Evolutionary conservation across 2,888 invertebrate species (phyloP).

Genomic region (Agriotes lineatus): DNA sequence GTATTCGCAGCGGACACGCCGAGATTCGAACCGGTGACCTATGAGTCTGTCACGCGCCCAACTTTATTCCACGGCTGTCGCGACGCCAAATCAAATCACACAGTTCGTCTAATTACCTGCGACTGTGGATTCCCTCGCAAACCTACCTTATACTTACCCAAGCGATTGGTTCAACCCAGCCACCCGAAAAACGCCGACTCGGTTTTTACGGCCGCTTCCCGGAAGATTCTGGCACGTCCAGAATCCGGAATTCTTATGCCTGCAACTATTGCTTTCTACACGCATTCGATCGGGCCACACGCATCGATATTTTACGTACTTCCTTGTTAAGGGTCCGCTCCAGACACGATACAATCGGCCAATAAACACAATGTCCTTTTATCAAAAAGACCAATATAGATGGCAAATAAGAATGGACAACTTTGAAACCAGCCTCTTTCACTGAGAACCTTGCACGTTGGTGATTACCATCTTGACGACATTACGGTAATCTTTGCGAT

Average conservation of each 20-base stretch:
- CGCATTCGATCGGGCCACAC: too few relatives aligned
- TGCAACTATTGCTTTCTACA: too few relatives aligned
- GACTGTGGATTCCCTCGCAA: constrained; percentile 34
- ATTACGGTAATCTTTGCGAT: too few relatives aligned
- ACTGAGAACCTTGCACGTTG: too few relatives aligned
- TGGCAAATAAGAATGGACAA: too few relatives aligned
- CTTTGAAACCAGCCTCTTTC: too few relatives aligned
- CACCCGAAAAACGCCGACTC: constrained; percentile 12
- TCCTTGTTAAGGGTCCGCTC: too few relatives aligned
- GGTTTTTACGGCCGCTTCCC: not conserved
- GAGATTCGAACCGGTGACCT: constrained; percentile 60
- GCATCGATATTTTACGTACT: too few relatives aligned
- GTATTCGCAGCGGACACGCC: constrained; percentile 53
- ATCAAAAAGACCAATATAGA: too few relatives aligned
- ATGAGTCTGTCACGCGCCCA: constrained; percentile 57
- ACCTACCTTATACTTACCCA: constrained; percentile 28
- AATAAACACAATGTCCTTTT: too few relatives aligned
- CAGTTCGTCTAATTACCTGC: constrained; percentile 47
- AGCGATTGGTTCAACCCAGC: constrained; percentile 18
- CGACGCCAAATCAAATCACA: constrained; percentile 59
- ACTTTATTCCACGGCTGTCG: constrained; percentile 56
- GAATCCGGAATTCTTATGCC: not conserved
- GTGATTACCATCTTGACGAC: too few relatives aligned
- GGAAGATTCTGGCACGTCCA: not conserved
- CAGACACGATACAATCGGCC: too few relatives aligned